phyloP scores from a whole-genome alignment of 1,140 invertebrate genomes.

The Hermatobates lingyangjiaoensis region DNA sequence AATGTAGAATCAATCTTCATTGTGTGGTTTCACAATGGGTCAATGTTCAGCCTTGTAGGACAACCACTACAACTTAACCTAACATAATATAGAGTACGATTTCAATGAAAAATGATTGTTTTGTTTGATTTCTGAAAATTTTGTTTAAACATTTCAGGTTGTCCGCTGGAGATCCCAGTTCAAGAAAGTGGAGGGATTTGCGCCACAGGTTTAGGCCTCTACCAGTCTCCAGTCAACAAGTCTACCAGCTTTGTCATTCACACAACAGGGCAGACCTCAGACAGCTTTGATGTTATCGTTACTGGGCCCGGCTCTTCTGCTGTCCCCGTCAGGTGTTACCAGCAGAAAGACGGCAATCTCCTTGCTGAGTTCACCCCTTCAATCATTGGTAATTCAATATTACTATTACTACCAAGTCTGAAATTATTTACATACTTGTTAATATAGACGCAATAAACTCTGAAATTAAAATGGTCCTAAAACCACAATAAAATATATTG shows the following conservation, averaged over 20 bases:
- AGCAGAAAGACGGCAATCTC: slow-evolving; percentile 82
- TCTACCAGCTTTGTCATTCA: slow-evolving; percentile 75
- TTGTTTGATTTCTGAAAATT: too few relatives aligned
- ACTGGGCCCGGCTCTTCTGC: slow-evolving; percentile 72
- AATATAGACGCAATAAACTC: too few relatives aligned
- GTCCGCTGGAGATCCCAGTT: slow-evolving; percentile 31
- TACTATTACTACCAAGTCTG: too few relatives aligned
- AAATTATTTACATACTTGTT: too few relatives aligned
- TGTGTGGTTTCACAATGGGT: too few relatives aligned
- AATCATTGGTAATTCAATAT: slow-evolving; percentile 34
- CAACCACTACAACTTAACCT: too few relatives aligned
- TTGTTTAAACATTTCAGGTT: slow-evolving; percentile 27
- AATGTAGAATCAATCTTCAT: too few relatives aligned
- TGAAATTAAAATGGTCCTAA: too few relatives aligned
- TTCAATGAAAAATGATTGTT: too few relatives aligned
- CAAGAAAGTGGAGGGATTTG: slow-evolving; percentile 48
- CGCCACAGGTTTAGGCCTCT: slow-evolving; percentile 57
- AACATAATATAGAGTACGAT: too few relatives aligned
- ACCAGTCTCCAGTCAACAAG: slow-evolving; percentile 47
- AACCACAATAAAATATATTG: too few relatives aligned
- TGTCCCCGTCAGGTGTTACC: slow-evolving; percentile 82
- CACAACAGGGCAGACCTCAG: slow-evolving; percentile 59
- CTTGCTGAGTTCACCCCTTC: slow-evolving; percentile 81
- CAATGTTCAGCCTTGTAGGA: too few relatives aligned
- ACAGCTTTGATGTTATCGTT: slow-evolving; percentile 81